phyloP scores from a whole-genome alignment of 2,888 invertebrate species.

The Nomada ferruginata region DNA sequence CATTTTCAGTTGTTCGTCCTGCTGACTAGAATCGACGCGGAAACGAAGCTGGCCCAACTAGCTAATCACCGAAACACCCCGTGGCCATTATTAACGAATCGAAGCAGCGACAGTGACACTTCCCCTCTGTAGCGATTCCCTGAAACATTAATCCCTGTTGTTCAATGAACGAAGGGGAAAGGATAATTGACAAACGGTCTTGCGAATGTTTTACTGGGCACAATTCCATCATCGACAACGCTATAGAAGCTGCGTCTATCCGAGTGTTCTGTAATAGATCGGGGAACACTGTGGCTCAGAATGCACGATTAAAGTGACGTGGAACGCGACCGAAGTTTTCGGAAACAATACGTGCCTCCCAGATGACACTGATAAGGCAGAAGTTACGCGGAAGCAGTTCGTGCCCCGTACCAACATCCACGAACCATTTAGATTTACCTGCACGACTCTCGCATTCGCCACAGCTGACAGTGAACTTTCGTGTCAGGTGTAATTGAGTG shows the following conservation, averaged over 20 bases:
- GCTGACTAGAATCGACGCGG: neutral
- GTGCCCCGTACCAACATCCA: neutral
- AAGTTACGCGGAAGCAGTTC: conserved; percentile 34
- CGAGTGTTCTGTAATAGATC: neutral
- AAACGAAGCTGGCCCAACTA: conserved; percentile 15
- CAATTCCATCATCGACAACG: neutral
- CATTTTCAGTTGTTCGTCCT: neutral
- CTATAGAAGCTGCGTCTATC: no score
- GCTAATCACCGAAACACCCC: conserved; percentile 56
- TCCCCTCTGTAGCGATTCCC: conserved; percentile 34
- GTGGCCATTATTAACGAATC: conserved; percentile 43
- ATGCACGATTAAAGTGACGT: conserved; percentile 16
- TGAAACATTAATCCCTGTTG: neutral
- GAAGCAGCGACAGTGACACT: neutral
- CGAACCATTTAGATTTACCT: conserved; percentile 27
- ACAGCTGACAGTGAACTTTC: conserved; percentile 6
- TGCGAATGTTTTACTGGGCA: neutral
- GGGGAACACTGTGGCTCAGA: neutral
- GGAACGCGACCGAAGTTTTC: conserved; percentile 13
- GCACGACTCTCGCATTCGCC: neutral
- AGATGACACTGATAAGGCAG: conserved; percentile 40
- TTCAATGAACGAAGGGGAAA: neutral
- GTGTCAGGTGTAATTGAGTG: neutral
- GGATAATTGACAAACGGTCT: neutral
- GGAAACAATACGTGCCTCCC: conserved; percentile 32